Base-by-base conservation (phyloP, 2,113 vertebrate genomes). In the Oncorhynchus tshawytscha region DNA sequence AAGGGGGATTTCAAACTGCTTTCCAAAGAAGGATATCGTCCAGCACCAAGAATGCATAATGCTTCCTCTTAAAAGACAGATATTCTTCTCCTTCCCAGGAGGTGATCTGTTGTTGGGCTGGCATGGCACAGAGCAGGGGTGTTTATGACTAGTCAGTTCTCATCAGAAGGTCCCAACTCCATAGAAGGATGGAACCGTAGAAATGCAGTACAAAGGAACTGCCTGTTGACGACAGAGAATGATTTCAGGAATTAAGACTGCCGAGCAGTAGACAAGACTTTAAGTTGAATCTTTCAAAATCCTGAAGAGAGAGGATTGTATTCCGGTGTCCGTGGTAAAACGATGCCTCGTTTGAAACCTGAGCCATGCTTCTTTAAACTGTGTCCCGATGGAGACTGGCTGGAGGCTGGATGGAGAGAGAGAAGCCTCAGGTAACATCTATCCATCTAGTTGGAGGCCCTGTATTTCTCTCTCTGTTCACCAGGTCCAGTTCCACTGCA, bases 41-140 rank as follows among this genome's bases (percentile, higher is more conserved):
- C 85, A 91, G 89, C 90, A 91, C 90, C 90, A 78, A 78, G 77
- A 64, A 72, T 73, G 80, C 73, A 27, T 2, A 78, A 77, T 69
- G 59, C 29, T 68, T 65, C 69, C 57, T 34, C 27, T 22, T 25
- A 49, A 45, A 22, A 39, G 9, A 31, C 48, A 51, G 16, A 16
- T 51, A 7, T 20, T n/a, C 48, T 27, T 2, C 24, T 27, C 27
- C 27, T 82, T 75, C 73, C 16, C 57, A 70, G 59, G 59, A 54
- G 73, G 78, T 15, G 39, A 22, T 70, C 5, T 73, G 27, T 54
- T 25, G 49, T 16, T 16, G 66, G 77, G 45, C 87, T 87, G 87
- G 88, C 87, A 86, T 75, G 77, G 25, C 31, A n/a, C 16, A n/a
- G 31, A 68, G 27, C 65, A 31, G 65, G 13, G 15, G 60, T 5